Evolutionary conservation across 2,888 invertebrate genomes (phyloP), one percentile per base, ranked within the genome.

Genomic region (Agonopterix subpropinquella): DNA sequence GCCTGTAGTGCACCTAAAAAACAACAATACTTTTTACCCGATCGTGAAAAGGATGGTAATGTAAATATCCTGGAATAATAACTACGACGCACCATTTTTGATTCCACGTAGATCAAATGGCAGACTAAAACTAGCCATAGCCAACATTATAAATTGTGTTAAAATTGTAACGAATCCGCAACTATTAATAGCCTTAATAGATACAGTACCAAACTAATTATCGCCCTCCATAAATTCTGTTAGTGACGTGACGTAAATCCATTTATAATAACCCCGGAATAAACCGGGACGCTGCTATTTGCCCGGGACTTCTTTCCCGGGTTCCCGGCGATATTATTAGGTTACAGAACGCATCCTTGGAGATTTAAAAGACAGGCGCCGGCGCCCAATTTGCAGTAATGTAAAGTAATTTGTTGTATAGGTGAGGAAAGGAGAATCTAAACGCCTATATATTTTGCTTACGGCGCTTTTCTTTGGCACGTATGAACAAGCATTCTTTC

Each of bases 341-440:
- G 70, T 76, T 73, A 72, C 61, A 57, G 59, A 63, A 62, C 54
- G 58, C 57, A 59, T 11, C 46, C 45, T 39, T 43, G 36, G 44
- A 51, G 47, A 51, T 47, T 47, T 47, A 47, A 39, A 59, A 57
- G 42, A 42, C 42, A 11, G 58, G 64, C 57, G 66, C 68, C 65
- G 66, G 68, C 63, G 66, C 63, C 69, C 73, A 75, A 76, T 77
- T 75, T 73, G 72, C 72, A 73, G 67, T 79, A 76, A 76, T 74
- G 68, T 70, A 67, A 63, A 70, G 61, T 67, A 66, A 70, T 72
- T 70, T 65, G 68, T 59, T 48, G 49, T 51, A 52, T 57, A 65
- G 63, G 64, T 66, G 61, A 39, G 39, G 5, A 39, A 39, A 39
- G 39, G 56, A 55, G 59, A 62, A 56, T 54, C 61, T 59, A 67